Conservation (phyloP, 2,797 vertebrate species). For the Apodemus agrarius region DNA sequence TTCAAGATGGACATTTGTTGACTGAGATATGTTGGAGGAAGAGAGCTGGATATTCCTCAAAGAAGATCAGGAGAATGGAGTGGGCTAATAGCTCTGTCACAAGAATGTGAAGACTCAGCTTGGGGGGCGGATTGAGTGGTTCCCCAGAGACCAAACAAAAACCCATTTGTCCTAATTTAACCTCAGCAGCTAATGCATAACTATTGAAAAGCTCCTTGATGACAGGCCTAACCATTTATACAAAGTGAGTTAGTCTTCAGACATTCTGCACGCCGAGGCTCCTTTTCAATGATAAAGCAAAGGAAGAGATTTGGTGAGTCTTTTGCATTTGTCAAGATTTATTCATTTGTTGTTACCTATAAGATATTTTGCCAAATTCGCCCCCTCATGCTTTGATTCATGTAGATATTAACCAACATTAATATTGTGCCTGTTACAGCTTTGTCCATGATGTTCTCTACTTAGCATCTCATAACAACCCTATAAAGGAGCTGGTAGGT, state of each 20-base stretch:
- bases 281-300: background rate
- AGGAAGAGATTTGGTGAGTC: background rate
- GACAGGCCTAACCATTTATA: background rate
- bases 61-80: background rate
- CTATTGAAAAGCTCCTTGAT: slow-evolving; percentile 22
- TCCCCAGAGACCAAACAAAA: background rate
- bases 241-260: background rate
- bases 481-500: background rate
- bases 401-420: background rate
- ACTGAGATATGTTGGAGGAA: background rate
- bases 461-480: background rate
- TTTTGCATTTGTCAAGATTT: background rate
- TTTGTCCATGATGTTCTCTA: background rate
- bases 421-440: background rate
- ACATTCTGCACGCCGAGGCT: background rate
- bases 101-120: background rate
- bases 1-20: background rate
- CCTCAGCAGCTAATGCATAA: background rate
- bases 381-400: background rate
- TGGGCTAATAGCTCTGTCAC: too few species aligned
- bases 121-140: background rate
- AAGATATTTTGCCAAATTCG: background rate
- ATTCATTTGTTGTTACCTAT: background rate
- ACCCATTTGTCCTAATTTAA: background rate
- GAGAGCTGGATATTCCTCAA: background rate